A percentile compares a stretch with the other conserved stretches of the same genome.
Evolutionary conservation across 2,113 vertebrate species (phyloP).

Genomic region (human): DNA sequence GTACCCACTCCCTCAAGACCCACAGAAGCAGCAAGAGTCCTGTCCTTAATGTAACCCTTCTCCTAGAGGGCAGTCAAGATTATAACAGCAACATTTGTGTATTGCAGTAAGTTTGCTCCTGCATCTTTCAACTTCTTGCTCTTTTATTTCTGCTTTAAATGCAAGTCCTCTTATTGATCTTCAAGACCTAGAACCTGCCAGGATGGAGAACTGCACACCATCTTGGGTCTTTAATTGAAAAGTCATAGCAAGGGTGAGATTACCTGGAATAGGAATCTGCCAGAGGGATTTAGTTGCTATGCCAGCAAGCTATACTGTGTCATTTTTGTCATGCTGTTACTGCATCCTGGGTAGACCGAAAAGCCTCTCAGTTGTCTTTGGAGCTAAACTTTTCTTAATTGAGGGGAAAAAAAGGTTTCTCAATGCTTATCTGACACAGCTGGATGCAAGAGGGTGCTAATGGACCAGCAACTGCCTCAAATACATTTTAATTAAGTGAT

Average conservation of each 20-base stretch:
- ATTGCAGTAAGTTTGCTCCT: not conserved
- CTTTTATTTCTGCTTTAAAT: slow-evolving; percentile 1
- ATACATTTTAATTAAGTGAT: slow-evolving; percentile 67
- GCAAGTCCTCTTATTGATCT: not conserved
- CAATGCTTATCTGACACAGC: slow-evolving; percentile 51
- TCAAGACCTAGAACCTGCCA: not conserved
- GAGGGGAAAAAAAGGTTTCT: slow-evolving; percentile 59
- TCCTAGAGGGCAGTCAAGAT: not conserved
- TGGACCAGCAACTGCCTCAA: slow-evolving; percentile 53
- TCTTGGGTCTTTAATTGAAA: not conserved
- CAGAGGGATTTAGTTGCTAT: not conserved
- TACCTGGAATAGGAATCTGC: not conserved
- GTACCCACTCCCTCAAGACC: not conserved
- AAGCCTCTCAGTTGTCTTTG: not conserved
- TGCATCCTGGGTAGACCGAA: not conserved
- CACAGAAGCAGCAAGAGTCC: not conserved
- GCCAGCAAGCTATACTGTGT: not conserved
- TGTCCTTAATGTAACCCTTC: not conserved
- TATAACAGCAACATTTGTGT: not conserved
- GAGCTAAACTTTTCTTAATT: slow-evolving; percentile 54
- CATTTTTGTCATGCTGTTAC: not conserved
- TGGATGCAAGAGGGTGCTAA: slow-evolving; percentile 64
- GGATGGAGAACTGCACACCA: not conserved
- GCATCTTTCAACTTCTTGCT: not conserved
- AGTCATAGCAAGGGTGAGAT: not conserved